Evolutionary conservation across 2,113 vertebrate species (phyloP).

Genomic region (Leucoraja erinaceus): DNA sequence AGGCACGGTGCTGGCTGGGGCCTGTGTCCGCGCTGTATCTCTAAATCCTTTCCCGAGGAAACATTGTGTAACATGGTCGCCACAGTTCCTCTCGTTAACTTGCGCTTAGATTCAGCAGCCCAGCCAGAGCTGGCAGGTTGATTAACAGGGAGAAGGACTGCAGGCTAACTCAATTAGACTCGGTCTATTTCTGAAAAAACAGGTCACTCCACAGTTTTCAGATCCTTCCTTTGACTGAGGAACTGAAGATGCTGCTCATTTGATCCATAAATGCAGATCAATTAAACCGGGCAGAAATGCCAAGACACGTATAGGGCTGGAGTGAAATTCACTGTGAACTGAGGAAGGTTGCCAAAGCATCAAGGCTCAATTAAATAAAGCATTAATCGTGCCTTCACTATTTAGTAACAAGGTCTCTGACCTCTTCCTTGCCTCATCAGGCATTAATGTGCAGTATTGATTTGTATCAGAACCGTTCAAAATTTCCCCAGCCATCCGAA

Average conservation of each 20-base stretch:
- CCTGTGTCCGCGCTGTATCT: too few species aligned
- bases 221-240: neutral
- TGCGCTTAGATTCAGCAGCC: neutral
- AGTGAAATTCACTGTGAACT: neutral
- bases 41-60: neutral
- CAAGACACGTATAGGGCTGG: neutral
- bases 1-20: too few species aligned
- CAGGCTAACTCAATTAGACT: neutral
- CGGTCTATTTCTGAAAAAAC: neutral
- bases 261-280: neutral
- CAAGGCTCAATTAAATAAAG: neutral
- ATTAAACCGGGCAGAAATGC: neutral
- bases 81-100: neutral
- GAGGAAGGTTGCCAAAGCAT: neutral
- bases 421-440: neutral
- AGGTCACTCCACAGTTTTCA: neutral
- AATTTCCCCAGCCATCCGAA: neutral
- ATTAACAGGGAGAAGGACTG: neutral
- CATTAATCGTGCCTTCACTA: neutral
- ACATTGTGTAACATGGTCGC: neutral
- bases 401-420: neutral
- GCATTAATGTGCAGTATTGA: neutral
- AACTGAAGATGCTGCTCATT: neutral
- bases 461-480: neutral
- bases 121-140: too few species aligned